Percentiles rank a stretch among this genome's conserved stretches.
phyloP scores from a whole-genome alignment of 2,113 vertebrate species.

The Antigone vipio region DNA sequence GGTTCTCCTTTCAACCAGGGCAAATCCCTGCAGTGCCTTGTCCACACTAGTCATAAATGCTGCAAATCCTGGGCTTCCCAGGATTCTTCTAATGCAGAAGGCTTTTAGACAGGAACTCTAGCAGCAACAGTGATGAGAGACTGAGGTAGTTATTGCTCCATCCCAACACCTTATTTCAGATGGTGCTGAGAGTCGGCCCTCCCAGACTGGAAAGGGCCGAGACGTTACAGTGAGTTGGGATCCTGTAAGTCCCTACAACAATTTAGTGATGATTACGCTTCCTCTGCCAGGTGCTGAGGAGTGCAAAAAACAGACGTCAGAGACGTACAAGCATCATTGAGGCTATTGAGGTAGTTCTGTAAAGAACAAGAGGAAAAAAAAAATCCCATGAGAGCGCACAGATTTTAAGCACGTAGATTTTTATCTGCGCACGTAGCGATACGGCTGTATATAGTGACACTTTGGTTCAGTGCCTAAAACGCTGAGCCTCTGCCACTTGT shows the following conservation, averaged over 20 bases:
- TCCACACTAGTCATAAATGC: background rate
- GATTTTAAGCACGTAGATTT: fast-evolving
- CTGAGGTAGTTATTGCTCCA: background rate
- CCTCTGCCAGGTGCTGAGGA: background rate
- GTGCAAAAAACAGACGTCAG: background rate
- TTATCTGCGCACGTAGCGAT: fast-evolving
- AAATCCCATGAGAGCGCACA: background rate
- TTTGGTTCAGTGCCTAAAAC: background rate
- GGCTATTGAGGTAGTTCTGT: background rate
- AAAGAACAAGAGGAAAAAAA: background rate
- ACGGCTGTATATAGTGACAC: background rate
- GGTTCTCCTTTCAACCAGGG: background rate
- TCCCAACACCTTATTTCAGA: background rate
- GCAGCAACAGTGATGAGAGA: background rate
- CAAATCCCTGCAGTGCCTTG: background rate
- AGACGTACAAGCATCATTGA: fast-evolving
- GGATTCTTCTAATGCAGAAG: background rate
- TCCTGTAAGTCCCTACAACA: background rate
- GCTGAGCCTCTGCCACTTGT: background rate
- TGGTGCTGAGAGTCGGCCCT: background rate
- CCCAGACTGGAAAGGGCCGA: background rate
- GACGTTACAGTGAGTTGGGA: background rate
- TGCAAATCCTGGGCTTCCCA: background rate
- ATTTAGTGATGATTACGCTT: fast-evolving
- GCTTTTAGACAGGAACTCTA: background rate